Conservation (phyloP, 1,140 invertebrate genomes). For the Ridgeia piscesae region DNA sequence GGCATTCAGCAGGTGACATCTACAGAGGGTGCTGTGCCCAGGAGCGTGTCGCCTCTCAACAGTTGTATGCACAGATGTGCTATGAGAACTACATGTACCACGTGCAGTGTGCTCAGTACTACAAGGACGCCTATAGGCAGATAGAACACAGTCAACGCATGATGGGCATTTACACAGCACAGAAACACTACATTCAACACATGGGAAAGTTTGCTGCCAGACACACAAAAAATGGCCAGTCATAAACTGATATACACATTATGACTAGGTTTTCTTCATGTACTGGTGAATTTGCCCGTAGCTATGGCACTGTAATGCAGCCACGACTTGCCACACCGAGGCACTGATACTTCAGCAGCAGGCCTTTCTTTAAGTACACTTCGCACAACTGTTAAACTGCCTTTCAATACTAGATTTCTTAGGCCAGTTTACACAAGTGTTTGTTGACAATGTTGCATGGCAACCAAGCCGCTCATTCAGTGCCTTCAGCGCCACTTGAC, state of each 20-base stretch:
- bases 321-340: not conserved
- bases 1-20: not conserved
- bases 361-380: not conserved
- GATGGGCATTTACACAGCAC: not conserved
- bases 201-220: conserved; percentile 3
- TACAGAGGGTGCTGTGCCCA: not conserved
- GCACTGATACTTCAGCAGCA: not conserved
- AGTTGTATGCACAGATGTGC: not conserved
- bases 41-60: not conserved
- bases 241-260: not conserved
- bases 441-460: not conserved
- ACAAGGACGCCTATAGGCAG: not conserved
- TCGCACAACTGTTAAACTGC: not conserved
- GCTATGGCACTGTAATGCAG: not conserved
- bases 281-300: not conserved
- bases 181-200: not conserved
- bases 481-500: conserved; percentile 92
- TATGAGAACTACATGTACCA: not conserved
- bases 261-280: not conserved
- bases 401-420: not conserved
- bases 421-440: not conserved
- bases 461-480: conserved; percentile 81
- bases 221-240: not conserved
- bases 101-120: not conserved
- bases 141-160: not conserved